Conservation (phyloP, 2,113 vertebrate genomes). For the Rhinoderma darwinii region DNA sequence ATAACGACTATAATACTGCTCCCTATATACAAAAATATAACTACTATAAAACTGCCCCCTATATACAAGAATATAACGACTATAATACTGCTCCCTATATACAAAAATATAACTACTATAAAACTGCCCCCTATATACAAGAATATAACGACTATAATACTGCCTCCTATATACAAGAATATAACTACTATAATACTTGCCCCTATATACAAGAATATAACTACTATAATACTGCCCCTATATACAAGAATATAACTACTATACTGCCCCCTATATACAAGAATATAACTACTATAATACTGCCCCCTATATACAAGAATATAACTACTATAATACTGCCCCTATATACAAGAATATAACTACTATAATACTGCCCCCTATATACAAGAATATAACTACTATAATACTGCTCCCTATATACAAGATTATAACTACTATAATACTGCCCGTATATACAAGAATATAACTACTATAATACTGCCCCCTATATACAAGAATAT, state of each 20-base stretch:
- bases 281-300: background rate
- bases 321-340: background rate
- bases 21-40: slow-evolving; percentile 9
- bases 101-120: slow-evolving; percentile 10
- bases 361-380: background rate
- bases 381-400: background rate
- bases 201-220: slow-evolving; percentile 17
- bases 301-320: background rate
- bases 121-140: background rate
- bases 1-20: slow-evolving; percentile 11
- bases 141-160: slow-evolving; percentile 14
- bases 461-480: background rate
- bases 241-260: slow-evolving; percentile 1
- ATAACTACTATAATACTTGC: slow-evolving; percentile 21
- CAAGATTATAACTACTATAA: slow-evolving; percentile 5
- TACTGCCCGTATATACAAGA: background rate
- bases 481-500: background rate
- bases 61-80: slow-evolving; percentile 1
- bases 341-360: too few relatives aligned
- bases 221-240: slow-evolving; percentile 4
- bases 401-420: background rate
- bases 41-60: slow-evolving; percentile 1
- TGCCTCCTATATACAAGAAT: slow-evolving; percentile 9
- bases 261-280: too few relatives aligned
- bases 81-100: background rate